Percentiles rank a stretch among this genome's conserved stretches.
These are phyloP conservation scores for Toxonevra muliebris DNA, from an alignment of 2,888 invertebrate genomes.

Conservation along the genomic window DNA sequence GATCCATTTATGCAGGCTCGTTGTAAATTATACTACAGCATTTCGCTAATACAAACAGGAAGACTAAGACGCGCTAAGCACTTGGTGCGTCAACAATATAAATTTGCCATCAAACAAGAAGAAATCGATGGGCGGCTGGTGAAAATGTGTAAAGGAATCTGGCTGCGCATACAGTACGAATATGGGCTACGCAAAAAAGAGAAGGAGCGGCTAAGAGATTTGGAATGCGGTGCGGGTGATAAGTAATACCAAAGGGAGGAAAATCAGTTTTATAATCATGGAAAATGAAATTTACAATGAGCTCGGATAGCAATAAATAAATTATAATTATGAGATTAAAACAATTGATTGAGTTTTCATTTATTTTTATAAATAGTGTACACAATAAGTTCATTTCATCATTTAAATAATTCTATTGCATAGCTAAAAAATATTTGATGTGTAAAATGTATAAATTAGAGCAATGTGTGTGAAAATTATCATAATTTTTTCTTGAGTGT, in stretches of 20 bases:
- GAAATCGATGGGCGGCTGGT: constrained; percentile 72
- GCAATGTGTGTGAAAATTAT: not conserved
- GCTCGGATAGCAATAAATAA: too few relatives aligned
- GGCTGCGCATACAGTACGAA: constrained; percentile 77
- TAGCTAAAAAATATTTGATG: too few relatives aligned
- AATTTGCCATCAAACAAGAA: constrained; percentile 60
- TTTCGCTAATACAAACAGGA: constrained; percentile 87
- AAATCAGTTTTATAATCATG: too few relatives aligned
- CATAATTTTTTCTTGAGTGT: too few relatives aligned
- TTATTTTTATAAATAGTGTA: too few relatives aligned
- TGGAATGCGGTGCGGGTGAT: not conserved
- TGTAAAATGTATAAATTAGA: too few relatives aligned
- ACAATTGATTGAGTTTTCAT: too few relatives aligned
- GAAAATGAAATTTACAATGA: too few relatives aligned
- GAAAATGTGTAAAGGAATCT: constrained; percentile 87
- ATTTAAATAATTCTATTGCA: too few relatives aligned
- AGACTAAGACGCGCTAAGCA: constrained; percentile 71
- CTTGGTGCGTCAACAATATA: constrained; percentile 71
- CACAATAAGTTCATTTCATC: too few relatives aligned
- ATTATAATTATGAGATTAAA: too few relatives aligned
- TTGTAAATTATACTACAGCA: constrained; percentile 85
- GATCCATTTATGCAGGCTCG: constrained; percentile 84
- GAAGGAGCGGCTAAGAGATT: not conserved
- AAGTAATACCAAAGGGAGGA: constrained; percentile 15
- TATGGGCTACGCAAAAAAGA: constrained; percentile 44